A percentile compares a stretch with the other conserved stretches of the same genome.
phyloP scores from a whole-genome alignment of 1,140 invertebrate species.

The Physella acuta region DNA sequence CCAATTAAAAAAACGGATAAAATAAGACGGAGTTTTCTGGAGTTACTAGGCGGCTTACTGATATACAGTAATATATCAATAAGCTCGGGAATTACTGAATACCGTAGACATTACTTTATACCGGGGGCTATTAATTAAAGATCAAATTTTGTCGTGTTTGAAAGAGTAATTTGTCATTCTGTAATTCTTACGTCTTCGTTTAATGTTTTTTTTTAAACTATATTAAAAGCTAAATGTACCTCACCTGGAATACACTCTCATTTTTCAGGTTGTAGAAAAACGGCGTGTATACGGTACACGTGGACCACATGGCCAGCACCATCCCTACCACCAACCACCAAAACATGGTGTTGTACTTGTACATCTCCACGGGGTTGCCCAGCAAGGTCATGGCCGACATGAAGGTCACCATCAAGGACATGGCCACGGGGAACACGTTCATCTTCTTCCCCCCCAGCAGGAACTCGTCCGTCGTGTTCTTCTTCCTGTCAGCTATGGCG shows the following conservation, averaged over 20 bases:
- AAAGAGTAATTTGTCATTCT: too few species aligned
- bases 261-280: conserved; percentile 54
- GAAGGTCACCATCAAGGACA: conserved; percentile 68
- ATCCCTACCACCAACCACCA: conserved; percentile 43
- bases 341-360: conserved; percentile 59
- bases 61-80: too few species aligned
- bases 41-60: too few species aligned
- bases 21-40: too few species aligned
- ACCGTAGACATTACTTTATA: too few species aligned
- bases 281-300: conserved; percentile 51
- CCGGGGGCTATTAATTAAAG: too few species aligned
- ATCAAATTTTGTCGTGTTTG: too few species aligned
- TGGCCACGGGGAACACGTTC: conserved; percentile 59
- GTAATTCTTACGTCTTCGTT: too few species aligned
- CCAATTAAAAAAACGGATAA: too few species aligned
- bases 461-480: conserved; percentile 82
- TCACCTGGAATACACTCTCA: conserved; percentile 58
- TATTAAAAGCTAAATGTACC: too few species aligned
- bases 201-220: too few species aligned
- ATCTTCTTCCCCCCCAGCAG: conserved; percentile 77
- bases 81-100: too few species aligned
- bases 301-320: conserved; percentile 39
- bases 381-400: conserved; percentile 86
- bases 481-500: conserved; percentile 77
- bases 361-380: conserved; percentile 84